Evolutionary conservation across 2,797 vertebrate genomes (phyloP), one percentile per base, ranked within the genome.

Genomic region (Dallia pectoralis): DNA sequence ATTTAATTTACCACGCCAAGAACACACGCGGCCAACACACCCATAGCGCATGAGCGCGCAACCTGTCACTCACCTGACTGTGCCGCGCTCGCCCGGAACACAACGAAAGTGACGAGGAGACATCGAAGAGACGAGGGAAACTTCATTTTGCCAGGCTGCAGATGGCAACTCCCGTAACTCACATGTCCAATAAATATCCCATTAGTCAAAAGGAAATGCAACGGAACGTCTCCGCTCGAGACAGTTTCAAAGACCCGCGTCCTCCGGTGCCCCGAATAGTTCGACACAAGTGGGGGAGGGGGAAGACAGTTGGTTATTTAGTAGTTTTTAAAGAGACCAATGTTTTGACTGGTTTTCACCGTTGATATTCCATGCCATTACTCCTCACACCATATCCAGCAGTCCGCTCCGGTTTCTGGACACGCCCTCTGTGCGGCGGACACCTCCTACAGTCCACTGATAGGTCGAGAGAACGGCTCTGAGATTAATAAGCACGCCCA

Each of bases 181-280:
- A 93, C 92, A 93, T 93, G 87, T 93, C 92, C 91, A 86, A 71
- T 83, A 73, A 85, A 85, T 86, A 91, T 92, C 89, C 89, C 67
- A 76, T 74, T 77, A 59, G 4, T 79, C 69, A 79, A 44, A 67
- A 33, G 18, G 4, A 36, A 36, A 32, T 71, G 63, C 53, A 64
- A 53, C 69, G 27, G 14, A 36, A 15, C 65, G 74, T 53, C 15
- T 63, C 70, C 30, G 70, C 44, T 82, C 79, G 74, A 67, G 76
- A 15, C 74, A 53, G 77, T 72, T 63, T 73, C 73, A 51, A 15
- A 71, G 62, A 49, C 62, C 53, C 2, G 4, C 62, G 18, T 65
- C 59, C 70, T 47, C 27, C 62, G 19, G 16, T 22, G 9, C 14
- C 49, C 51, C 32, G 59, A 22, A 33, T 44, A 44, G 32, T n/a